Conservation (phyloP, 2,797 vertebrate species). For the Acanthurus lineatus region DNA sequence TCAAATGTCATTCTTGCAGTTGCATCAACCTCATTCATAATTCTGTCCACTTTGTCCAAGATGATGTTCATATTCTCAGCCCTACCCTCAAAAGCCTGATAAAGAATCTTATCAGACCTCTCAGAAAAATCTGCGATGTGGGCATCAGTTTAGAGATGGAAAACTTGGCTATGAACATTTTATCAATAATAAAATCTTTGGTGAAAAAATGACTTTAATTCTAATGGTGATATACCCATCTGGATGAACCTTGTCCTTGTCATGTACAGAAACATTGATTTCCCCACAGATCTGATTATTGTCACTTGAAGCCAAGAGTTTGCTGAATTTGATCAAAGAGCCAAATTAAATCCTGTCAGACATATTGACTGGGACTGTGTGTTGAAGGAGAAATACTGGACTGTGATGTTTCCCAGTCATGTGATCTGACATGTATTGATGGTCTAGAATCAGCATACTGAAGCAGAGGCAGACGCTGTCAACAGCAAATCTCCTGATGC, state of each 20-base stretch:
- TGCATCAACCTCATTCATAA: background rate
- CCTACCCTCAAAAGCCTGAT: background rate
- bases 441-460: background rate
- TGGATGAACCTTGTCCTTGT: background rate
- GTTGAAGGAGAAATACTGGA: constrained; percentile 12
- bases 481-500: background rate
- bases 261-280: constrained; percentile 6
- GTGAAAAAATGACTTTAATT: no score
- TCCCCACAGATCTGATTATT: background rate
- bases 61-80: background rate
- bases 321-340: constrained; percentile 15
- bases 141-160: no score
- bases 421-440: background rate
- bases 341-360: background rate
- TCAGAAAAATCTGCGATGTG: no score
- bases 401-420: background rate
- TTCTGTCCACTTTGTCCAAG: no score
- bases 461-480: background rate
- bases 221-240: constrained; percentile 3
- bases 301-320: background rate
- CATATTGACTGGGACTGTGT: background rate
- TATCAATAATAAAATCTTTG: no score
- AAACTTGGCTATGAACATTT: background rate
- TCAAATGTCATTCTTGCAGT: background rate
- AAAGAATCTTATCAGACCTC: background rate